Base-by-base conservation (phyloP, 92 coral and sea anemone genomes). In the Actinostola sp. region DNA sequence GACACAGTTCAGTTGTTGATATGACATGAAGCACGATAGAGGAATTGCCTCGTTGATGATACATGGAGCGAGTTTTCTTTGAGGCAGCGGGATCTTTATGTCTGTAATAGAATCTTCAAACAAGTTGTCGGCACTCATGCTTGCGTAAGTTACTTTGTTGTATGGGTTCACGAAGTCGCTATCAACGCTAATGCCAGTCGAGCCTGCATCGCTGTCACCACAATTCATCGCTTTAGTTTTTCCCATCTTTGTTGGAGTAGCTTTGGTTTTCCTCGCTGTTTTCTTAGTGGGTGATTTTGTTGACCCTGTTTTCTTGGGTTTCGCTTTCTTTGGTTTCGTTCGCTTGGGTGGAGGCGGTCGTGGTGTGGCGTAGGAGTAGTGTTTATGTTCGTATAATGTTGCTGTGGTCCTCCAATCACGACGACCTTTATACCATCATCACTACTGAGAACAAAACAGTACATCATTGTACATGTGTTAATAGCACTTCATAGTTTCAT, bases 31-130 rank as follows among this genome's bases (percentile, higher is more conserved):
- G 16, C 72, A 63, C 13, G 81, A 75, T 3, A 75, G 38, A 15
- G 81, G 81, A 13, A 75, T 75, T 13, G 38, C 81, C 46, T 64
- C 72, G 54, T 64, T 65, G 23, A 64, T 31, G 25, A 75, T 43
- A 30, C 73, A 25, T 21, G 74, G 29, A 16, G 33, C 52, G 16
- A 68, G 28, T 33, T 32, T 23, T 51, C 57, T 34, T 68, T 36
- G 61, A 21, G 74, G 41, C 3, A 68, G 43, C 14, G 74, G 74
- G 19, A 9, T 43, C 32, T 66, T 66, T 24, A 14, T 45, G 26
- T 45, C 35, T 10, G 31, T 2, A 7, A 17, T 27, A 27, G 55
- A 11, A 0, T 21, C 27, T 7, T 28, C 2, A 17, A 28, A 30
- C 24, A 30, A 3, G 6, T 1, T 45, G 16, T 4, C 16, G 0